phyloP scores from a whole-genome alignment of 2,888 invertebrate species.

The Ommatoiulus sabulosus region DNA sequence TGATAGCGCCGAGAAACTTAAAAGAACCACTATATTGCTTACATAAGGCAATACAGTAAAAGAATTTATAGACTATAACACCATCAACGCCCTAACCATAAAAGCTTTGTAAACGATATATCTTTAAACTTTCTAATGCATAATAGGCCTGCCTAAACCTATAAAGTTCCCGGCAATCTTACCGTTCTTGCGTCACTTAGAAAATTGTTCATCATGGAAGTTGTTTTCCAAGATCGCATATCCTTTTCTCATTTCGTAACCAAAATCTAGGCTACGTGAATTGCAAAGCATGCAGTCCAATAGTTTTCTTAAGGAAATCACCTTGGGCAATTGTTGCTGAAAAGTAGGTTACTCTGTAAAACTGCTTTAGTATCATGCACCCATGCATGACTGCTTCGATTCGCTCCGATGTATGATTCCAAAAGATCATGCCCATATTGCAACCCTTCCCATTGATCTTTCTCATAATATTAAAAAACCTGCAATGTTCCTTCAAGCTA shows the following conservation, averaged over 20 bases:
- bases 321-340: background rate
- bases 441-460: no score
- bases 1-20: background rate
- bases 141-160: background rate
- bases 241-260: background rate
- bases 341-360: background rate
- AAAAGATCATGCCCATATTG: no score
- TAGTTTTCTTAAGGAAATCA: background rate
- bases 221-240: background rate
- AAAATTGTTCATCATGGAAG: no score
- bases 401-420: no score
- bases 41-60: background rate
- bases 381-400: no score
- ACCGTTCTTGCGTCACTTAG: background rate
- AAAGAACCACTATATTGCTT: background rate
- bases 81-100: background rate
- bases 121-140: background rate
- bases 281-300: background rate
- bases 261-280: background rate
- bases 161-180: background rate
- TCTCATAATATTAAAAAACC: no score
- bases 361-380: no score
- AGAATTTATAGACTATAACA: constrained; percentile 7
- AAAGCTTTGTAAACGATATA: background rate
- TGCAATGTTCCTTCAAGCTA: no score